Percentiles rank a stretch among this genome's conserved stretches.
Conservation (phyloP, 1,140 invertebrate species). For the Tetramorium simillimum region DNA sequence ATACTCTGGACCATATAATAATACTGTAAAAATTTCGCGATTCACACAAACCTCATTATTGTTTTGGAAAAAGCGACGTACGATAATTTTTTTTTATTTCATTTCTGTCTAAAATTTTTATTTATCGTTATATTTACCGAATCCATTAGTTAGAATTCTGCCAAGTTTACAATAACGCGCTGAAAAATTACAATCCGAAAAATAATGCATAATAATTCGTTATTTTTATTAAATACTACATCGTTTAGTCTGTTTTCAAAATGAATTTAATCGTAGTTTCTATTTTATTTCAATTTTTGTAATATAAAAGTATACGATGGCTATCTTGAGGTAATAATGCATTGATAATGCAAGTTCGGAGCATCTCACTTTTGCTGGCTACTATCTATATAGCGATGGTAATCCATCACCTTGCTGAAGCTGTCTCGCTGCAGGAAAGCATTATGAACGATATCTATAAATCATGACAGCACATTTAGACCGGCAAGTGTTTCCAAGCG, state of each 20-base stretch:
- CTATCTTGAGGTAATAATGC: background rate
- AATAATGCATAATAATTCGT: background rate
- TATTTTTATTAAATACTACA: background rate
- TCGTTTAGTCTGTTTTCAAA: background rate
- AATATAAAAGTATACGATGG: background rate
- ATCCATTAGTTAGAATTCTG: background rate
- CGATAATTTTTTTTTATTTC: background rate
- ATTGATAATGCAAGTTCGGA: background rate
- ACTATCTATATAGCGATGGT: background rate
- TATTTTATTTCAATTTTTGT: constrained; percentile 8
- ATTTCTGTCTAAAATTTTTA: background rate
- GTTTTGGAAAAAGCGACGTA: background rate
- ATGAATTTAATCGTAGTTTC: background rate
- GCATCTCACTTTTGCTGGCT: background rate
- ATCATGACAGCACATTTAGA: constrained; percentile 40
- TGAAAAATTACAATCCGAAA: background rate
- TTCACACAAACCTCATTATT: background rate
- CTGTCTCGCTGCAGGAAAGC: constrained; percentile 17
- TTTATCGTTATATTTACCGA: background rate
- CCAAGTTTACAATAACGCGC: background rate
- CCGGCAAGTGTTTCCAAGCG: background rate
- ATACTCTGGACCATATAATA: background rate
- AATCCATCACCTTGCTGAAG: constrained; percentile 7
- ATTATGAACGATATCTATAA: constrained; percentile 30
- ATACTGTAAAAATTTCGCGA: background rate